phyloP scores from a whole-genome alignment of 1,140 invertebrate genomes.

The Tachypleus tridentatus region DNA sequence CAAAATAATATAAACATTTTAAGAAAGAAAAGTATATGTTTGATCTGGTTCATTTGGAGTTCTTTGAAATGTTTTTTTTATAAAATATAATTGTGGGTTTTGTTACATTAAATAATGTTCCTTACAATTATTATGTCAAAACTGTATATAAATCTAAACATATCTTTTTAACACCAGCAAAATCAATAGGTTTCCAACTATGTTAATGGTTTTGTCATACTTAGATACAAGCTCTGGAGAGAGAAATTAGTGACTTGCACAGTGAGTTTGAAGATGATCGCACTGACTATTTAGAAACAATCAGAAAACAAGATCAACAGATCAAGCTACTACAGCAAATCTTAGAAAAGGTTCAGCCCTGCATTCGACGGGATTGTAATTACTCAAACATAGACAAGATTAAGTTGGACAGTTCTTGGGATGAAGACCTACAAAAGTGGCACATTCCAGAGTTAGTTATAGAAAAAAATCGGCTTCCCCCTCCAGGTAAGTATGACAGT shows the following conservation, averaged over 20 bases:
- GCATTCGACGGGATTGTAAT: slow-evolving; percentile 58
- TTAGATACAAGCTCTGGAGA: slow-evolving; percentile 49
- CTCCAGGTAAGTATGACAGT: slow-evolving; percentile 24
- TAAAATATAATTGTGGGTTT: too few species aligned
- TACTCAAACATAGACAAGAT: slow-evolving; percentile 55
- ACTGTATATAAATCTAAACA: too few species aligned
- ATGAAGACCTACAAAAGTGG: slow-evolving; percentile 61
- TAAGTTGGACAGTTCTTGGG: slow-evolving; percentile 56
- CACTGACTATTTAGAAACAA: slow-evolving; percentile 72
- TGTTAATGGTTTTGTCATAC: neutral
- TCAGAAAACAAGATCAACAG: slow-evolving; percentile 59
- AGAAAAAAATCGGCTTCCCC: slow-evolving; percentile 53
- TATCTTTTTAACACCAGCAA: too few species aligned
- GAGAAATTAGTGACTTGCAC: slow-evolving; percentile 64
- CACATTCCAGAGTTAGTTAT: slow-evolving; percentile 52
- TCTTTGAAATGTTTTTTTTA: too few species aligned
- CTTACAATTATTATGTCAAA: too few species aligned
- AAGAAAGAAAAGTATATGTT: too few species aligned
- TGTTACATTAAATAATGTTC: too few species aligned
- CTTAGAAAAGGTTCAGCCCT: slow-evolving; percentile 54
- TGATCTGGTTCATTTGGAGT: too few species aligned
- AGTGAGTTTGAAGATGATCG: slow-evolving; percentile 72
- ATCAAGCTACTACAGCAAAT: slow-evolving; percentile 55
- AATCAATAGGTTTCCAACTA: neutral
- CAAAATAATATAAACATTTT: too few species aligned